phyloP scores from a whole-genome alignment of 2,888 invertebrate species.

The Piscicola geometra region DNA sequence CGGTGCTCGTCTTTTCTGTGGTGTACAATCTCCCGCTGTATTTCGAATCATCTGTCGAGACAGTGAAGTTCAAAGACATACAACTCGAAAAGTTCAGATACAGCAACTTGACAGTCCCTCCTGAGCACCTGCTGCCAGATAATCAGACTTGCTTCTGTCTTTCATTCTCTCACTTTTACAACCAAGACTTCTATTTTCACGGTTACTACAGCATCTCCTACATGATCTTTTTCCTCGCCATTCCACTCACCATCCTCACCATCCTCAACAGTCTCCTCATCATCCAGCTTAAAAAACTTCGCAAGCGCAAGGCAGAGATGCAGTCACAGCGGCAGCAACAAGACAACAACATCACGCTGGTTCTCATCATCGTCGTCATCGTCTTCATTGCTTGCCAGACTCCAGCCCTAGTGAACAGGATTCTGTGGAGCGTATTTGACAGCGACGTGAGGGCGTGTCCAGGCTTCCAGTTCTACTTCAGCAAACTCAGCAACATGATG shows the following conservation, averaged over 20 bases:
- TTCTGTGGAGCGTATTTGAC: slow-evolving; percentile 42
- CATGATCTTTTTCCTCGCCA: slow-evolving; percentile 41
- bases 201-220: slow-evolving; percentile 39
- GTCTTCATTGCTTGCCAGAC: slow-evolving; percentile 45
- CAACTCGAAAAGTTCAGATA: background rate
- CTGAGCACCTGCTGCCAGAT: background rate
- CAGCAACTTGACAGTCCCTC: background rate
- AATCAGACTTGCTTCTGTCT: slow-evolving; percentile 19
- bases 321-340: slow-evolving; percentile 42
- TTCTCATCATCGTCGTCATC: slow-evolving; percentile 44
- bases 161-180: slow-evolving; percentile 27
- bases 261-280: slow-evolving; percentile 43
- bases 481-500: slow-evolving; percentile 42
- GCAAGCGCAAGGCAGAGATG: slow-evolving; percentile 41
- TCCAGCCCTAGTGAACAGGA: slow-evolving; percentile 44
- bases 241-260: slow-evolving; percentile 42
- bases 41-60: slow-evolving; percentile 36
- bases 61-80: background rate
- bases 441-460: slow-evolving; percentile 41
- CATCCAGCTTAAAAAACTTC: slow-evolving; percentile 41
- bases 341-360: slow-evolving; percentile 45
- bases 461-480: slow-evolving; percentile 45
- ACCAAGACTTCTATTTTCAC: slow-evolving; percentile 33
- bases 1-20: slow-evolving; percentile 39
- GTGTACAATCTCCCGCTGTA: slow-evolving; percentile 43